Percentiles rank a stretch among this genome's conserved stretches.
Conservation (phyloP, 2,113 vertebrate species). For the Phaetusa simplex region DNA sequence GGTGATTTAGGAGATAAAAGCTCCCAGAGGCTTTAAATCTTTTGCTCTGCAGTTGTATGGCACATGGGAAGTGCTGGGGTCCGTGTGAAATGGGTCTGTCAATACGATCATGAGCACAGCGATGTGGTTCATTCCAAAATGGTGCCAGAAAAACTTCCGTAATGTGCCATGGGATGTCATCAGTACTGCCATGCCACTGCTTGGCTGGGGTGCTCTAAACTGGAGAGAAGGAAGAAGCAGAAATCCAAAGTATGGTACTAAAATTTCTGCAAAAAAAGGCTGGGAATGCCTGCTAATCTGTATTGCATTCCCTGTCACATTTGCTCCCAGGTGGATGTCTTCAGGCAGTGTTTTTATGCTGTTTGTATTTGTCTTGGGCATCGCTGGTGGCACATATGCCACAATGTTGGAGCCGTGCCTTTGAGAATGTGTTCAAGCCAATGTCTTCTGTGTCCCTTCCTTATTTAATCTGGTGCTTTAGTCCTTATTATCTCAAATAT, state of each 20-base stretch:
- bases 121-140: accelerated
- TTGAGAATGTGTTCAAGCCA: neutral
- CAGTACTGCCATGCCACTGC: neutral
- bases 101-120: neutral
- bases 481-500: neutral
- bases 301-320: neutral
- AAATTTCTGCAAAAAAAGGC: neutral
- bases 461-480: neutral
- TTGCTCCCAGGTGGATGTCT: neutral
- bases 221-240: neutral
- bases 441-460: neutral
- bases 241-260: neutral
- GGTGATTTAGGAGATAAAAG: neutral
- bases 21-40: neutral
- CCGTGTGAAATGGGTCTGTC: neutral
- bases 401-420: accelerated
- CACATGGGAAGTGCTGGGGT: neutral
- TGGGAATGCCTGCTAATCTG: neutral
- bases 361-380: neutral
- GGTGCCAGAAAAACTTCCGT: neutral
- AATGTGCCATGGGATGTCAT: neutral
- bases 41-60: neutral
- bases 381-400: neutral
- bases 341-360: neutral
- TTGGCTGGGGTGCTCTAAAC: neutral